These are phyloP conservation scores for Camelus dromedarius DNA, from an alignment of 2,113 vertebrate species.

Conservation along the genomic window DNA sequence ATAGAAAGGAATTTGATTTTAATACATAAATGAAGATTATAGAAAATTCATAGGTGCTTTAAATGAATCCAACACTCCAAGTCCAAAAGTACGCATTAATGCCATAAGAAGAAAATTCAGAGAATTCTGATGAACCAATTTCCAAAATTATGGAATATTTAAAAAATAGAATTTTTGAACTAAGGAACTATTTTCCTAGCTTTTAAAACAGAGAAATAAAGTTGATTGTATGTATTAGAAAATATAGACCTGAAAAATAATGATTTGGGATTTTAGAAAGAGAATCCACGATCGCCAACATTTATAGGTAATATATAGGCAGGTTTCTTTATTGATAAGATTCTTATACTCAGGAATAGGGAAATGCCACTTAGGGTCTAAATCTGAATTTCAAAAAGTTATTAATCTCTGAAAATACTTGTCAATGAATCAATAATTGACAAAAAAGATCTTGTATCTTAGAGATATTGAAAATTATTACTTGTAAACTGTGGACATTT, in stretches of 20 bases:
- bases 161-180: neutral
- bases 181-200: neutral
- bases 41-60: neutral
- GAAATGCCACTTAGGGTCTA: neutral
- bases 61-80: neutral
- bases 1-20: neutral
- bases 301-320: neutral
- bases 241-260: neutral
- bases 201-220: neutral
- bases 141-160: neutral
- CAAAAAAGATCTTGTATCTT: neutral
- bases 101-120: neutral
- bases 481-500: neutral
- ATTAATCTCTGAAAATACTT: conserved; percentile 22
- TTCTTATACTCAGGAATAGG: neutral
- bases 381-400: neutral
- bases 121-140: neutral
- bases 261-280: neutral
- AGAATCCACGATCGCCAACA: neutral
- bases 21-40: neutral
- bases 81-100: neutral
- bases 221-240: neutral
- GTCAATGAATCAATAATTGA: neutral
- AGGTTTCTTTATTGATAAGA: neutral
- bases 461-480: neutral